Base-by-base conservation (phyloP, 1,140 invertebrate genomes). In the Cryptotermes secundus region DNA sequence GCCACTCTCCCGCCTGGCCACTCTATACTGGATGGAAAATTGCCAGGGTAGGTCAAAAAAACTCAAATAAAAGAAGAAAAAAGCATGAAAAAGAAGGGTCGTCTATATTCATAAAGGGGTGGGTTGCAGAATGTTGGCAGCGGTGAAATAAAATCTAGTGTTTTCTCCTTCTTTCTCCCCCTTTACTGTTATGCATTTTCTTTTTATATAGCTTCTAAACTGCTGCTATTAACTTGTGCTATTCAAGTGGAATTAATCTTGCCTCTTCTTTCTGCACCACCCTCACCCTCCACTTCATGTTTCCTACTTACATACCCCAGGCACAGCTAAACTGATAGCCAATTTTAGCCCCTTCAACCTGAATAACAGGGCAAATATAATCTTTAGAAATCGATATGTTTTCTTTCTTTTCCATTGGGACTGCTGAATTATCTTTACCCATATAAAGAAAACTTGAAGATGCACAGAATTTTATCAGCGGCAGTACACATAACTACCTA, bases 31-130 rank as follows among this genome's bases (percentile, higher is more conserved):
- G 80, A 81, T 81, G 80, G 80, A 81, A 81, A 35, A 81, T 38
- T n/a, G 80, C 80, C 80, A 81, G 80, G 38, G 38, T 26, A 35
- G 35, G 0, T 26, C 36, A 38, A 36, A 81, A 81, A 24, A 81
- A 35, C 4, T 22, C 12, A 19, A 34, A 80, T 12, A 80, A 35
- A 34, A 80, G 26, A 80, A 38, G 26, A 80, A 38, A 81, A 81
- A 81, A 38, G 22, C 34, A 81, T 26, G 80, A 81, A 81, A 42
- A 35, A 81, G 34, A 26, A 42, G 38, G 80, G 80, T 81, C 80
- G 80, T 81, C 80, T 81, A 35, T 81, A 81, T 81, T 81, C 80
- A 81, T 81, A 81, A 81, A 81, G 19, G 80, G 80, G 34, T 42
- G 80, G 80, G 80, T 42, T 42, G 80, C 4, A 81, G 80, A 42